Base-by-base conservation (phyloP, 2,797 vertebrate species). In the Propithecus perrieri region DNA sequence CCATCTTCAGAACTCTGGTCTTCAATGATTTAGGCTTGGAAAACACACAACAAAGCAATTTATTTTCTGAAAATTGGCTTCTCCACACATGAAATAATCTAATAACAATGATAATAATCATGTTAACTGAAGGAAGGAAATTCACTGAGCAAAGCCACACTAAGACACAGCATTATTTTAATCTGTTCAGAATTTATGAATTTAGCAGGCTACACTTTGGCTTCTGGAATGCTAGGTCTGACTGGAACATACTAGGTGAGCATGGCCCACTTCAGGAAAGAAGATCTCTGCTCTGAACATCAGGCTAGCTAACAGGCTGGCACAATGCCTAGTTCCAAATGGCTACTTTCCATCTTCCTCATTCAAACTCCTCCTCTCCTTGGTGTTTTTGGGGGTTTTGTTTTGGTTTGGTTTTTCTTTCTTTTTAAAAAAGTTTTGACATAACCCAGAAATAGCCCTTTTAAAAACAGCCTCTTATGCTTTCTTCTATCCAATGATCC, bases 11-110 rank as follows among this genome's bases (percentile, higher is more conserved):
- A 94, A 96, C 30, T 80, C 85, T 75, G 55, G 11, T 85, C 43
- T 96, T 83, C 63, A 55, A 67, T 41, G n/a, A 76, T 41, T 83
- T 84, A 41, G 8, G 18, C 35, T 38, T 80, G 55, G 28, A 76
- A 96, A 97, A 94, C 12, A 84, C 48, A 89, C 35, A 89, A 80
- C 17, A 79, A 71, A 28, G 41, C 48, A 94, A 94, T 80, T 97
- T 97, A 96, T 98, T 97, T 98, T 98, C 96, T 98, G 4, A 98
- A 98, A 98, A 97, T 94, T 83, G 41, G 67, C 76, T 97, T 95
- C 43, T 59, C 89, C 84, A 65, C 79, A 96, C 89, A 97, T 53
- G 57, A 98, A 97, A 93, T 97, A 55, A 94, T 80, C 97, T 97
- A 98, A 98, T 95, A 97, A 96, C 24, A 84, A 61, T 88, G 83